Base-by-base conservation (phyloP, 2,113 vertebrate species). In the Crotalus tigris region DNA sequence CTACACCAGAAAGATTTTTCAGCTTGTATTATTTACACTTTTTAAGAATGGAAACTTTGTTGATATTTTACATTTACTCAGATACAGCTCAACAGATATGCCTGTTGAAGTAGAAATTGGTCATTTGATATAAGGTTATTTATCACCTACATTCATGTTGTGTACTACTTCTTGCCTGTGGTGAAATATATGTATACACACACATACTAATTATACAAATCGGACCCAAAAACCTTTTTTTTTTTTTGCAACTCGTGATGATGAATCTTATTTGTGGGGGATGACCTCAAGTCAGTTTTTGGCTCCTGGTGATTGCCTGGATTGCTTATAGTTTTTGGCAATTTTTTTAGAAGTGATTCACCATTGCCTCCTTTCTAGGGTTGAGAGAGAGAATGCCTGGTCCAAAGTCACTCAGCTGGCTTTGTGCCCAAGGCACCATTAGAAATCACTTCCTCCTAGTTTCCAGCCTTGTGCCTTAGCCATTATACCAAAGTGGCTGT, bases 1-100 rank as follows among this genome's bases (percentile, higher is more conserved):
- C 91, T 95, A 95, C 92, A 75, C 93, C 69, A 94, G 1, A 23
- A 10, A 44, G 92, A 93, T 61, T 92, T 95, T 39, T 92, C 90
- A 92, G 24, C 39, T 86, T 90, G 46, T 94, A 69, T 13, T 94
- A 88, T 92, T 69, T 49, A 85, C 90, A 46, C 5, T 86, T 94
- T 95, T 51, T 46, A 44, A 59, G 21, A 89, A 21, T 58, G 88
- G 26, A 93, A 61, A 61, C 19, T 92, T 13, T 85, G 53, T 29
- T 24, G 8, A 64, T 53, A 26, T 17, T 89, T 92, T 58, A 24
- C 9, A 19, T 24, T 90, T 85, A 61, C 12, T 55, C 44, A 86
- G 49, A 8, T 13, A 39, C 24, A 85, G 6, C 5, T 89, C 26
- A 59, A 85, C 1, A 29, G 17, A 33, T 33, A 46, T 55, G 64